Base-by-base conservation (phyloP, 2,888 invertebrate genomes). In the Melipona beecheii region DNA sequence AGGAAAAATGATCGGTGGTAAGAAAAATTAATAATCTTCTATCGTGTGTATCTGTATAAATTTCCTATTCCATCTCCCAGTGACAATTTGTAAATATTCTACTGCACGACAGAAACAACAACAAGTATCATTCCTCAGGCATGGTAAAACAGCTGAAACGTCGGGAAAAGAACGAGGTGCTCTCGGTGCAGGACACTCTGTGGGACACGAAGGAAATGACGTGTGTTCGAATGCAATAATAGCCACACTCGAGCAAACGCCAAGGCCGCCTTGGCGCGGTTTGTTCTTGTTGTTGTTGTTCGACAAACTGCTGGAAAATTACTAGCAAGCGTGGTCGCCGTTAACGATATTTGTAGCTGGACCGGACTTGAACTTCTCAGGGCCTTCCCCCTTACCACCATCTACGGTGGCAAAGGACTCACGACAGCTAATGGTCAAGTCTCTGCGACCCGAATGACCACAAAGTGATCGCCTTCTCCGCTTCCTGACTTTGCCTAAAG, bases 311-410 rank as follows among this genome's bases (percentile, higher is more conserved):
- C 86, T 90, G 90, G 87, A 91, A 94, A 94, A 94, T 93, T 93
- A 93, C 93, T 90, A 89, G 90, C 87, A 80, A 81, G 82, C 83
- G 87, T 82, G 81, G 85, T 73, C 81, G 58, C 91, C 92, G 92
- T 92, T 94, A 93, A 94, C 92, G 93, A 93, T 93, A 93, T 94
- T 94, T 94, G 93, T 90, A 91, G 91, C 91, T 50, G 79, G 84
- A 80, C 83, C 88, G 87, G 87, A 88, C 89, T 80, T 85, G 87
- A 92, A 92, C 91, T 93, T 91, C 89, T 85, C 79, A 70, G 80
- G 24, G 74, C 81, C 85, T 87, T 74, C 58, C 78, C 81, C 52
- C 75, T 80, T 66, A 74, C 73, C 78, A 65, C 79, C 84, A 73
- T 85, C 77, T 77, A 84, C 85, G 78, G 79, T 71, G 85, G 87